A percentile compares a stretch with the other conserved stretches of the same genome.
Conservation (phyloP, 2,113 vertebrate species). For the Nerophis ophidion region DNA sequence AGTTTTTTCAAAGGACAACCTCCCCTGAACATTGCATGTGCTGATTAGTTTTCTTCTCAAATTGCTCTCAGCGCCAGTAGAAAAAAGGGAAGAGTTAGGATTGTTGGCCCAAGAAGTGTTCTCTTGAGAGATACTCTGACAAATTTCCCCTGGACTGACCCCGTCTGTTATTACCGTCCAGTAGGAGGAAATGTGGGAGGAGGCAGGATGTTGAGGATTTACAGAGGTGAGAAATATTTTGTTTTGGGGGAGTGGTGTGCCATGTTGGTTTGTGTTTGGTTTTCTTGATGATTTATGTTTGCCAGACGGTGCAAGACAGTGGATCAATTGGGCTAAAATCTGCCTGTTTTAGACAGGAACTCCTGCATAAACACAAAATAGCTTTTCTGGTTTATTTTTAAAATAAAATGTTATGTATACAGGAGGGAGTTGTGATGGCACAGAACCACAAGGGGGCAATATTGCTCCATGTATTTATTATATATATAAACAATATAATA, state of each 20-base stretch:
- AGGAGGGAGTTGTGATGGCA: too few relatives aligned
- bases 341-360: too few relatives aligned
- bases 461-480: too few relatives aligned
- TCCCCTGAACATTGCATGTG: constrained; percentile 23
- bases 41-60: constrained; percentile 53
- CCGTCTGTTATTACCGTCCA: constrained; percentile 31
- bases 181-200: constrained; percentile 37
- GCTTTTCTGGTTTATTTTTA: too few relatives aligned
- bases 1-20: constrained; percentile 8
- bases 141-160: constrained; percentile 44
- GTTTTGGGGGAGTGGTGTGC: neutral
- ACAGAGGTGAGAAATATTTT: neutral
- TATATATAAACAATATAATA: too few relatives aligned
- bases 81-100: constrained; percentile 32
- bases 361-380: too few relatives aligned
- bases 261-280: neutral
- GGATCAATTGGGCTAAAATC: too few relatives aligned
- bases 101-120: constrained; percentile 26
- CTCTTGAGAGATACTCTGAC: constrained; percentile 29
- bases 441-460: too few relatives aligned
- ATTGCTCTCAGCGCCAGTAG: constrained; percentile 20
- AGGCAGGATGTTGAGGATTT: constrained; percentile 8
- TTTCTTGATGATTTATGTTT: neutral
- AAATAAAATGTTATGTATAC: too few relatives aligned
- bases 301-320: too few relatives aligned